Conservation (phyloP, 1,140 invertebrate genomes). For the Calosoma granatense region DNA sequence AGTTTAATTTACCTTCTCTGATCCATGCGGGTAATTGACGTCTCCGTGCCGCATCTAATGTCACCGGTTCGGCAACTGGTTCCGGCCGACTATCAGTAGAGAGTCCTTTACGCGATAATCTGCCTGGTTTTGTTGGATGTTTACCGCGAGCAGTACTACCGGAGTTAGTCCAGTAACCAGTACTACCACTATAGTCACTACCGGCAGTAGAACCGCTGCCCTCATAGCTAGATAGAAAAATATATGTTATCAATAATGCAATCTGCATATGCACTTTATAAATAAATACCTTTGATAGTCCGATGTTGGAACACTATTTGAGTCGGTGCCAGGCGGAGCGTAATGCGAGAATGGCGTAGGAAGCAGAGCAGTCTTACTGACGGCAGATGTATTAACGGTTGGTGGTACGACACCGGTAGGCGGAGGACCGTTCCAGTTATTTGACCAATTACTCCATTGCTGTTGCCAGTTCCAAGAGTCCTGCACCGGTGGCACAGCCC, state of each 20-base stretch:
- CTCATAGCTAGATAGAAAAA: not conserved
- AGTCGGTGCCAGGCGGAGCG: slow-evolving; percentile 25
- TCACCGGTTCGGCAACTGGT: slow-evolving; percentile 20
- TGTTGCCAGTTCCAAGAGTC: slow-evolving; percentile 35
- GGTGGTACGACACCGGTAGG: slow-evolving; percentile 33
- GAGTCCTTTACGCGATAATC: slow-evolving; percentile 22
- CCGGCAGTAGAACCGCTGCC: not conserved
- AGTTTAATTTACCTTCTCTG: slow-evolving; percentile 49
- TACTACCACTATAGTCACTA: slow-evolving; percentile 11
- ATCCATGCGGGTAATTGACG: slow-evolving; percentile 93
- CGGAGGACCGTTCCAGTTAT: slow-evolving; percentile 34
- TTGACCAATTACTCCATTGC: slow-evolving; percentile 32
- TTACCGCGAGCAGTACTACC: slow-evolving; percentile 27
- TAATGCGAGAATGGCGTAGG: slow-evolving; percentile 35
- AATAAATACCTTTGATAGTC: slow-evolving; percentile 23
- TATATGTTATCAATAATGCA: too few species aligned
- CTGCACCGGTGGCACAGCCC: slow-evolving; percentile 29
- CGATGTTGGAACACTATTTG: slow-evolving; percentile 23
- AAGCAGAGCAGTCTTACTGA: slow-evolving; percentile 31
- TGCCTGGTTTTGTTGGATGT: slow-evolving; percentile 30
- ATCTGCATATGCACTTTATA: too few species aligned
- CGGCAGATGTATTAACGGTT: slow-evolving; percentile 33
- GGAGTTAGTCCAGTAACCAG: slow-evolving; percentile 33
- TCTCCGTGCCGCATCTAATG: slow-evolving; percentile 77
- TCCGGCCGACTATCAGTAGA: not conserved